phyloP scores from a whole-genome alignment of 2,113 vertebrate species.

The Morone saxatilis region DNA sequence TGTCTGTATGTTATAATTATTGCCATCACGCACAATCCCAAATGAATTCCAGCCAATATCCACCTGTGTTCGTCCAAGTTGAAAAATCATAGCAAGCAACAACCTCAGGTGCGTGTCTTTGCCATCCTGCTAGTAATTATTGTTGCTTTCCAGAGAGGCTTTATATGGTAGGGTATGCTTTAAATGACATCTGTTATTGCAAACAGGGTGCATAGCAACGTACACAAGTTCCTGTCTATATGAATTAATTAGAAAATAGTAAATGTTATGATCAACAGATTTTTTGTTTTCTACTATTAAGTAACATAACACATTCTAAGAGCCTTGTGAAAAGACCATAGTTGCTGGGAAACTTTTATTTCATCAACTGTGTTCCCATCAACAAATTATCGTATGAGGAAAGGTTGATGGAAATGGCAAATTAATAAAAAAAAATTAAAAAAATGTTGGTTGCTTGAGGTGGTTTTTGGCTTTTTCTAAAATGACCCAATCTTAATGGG shows the following conservation, averaged over 20 bases:
- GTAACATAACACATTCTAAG: background rate
- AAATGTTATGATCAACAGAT: background rate
- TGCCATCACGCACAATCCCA: background rate
- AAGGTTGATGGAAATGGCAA: too few relatives aligned
- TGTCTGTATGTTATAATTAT: background rate
- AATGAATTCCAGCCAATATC: background rate
- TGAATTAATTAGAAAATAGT: background rate
- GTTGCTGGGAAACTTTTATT: too few relatives aligned
- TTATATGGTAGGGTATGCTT: background rate
- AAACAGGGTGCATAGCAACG: background rate
- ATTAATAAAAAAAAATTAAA: too few relatives aligned
- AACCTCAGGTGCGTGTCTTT: slow-evolving; percentile 22
- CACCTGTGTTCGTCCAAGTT: background rate
- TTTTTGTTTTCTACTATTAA: background rate
- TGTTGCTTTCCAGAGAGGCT: slow-evolving; percentile 43
- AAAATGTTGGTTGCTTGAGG: too few relatives aligned
- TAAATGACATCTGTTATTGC: background rate
- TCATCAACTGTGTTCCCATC: too few relatives aligned
- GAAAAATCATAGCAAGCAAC: slow-evolving; percentile 1
- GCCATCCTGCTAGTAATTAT: slow-evolving; percentile 33
- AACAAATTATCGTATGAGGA: too few relatives aligned
- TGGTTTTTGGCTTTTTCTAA: too few relatives aligned
- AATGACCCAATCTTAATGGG: too few relatives aligned
- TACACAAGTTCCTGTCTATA: background rate
- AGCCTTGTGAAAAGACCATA: background rate